Percentiles rank a stretch among this genome's conserved stretches.
Conservation (phyloP, 2,113 vertebrate genomes). For the Nipponia nippon region DNA sequence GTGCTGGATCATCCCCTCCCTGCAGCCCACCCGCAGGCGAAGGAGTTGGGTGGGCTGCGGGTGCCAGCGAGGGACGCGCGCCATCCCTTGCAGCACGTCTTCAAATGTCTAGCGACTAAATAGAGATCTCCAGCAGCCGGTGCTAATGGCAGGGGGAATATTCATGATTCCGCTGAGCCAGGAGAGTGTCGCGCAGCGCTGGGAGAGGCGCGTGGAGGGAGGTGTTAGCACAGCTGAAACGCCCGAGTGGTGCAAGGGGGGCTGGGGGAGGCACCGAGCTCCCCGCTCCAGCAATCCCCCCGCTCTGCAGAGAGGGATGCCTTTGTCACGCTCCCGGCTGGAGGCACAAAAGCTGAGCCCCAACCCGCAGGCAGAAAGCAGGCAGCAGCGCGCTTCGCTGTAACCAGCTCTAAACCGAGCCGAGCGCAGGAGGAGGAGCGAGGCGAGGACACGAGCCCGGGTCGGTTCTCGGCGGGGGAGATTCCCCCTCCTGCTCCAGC, state of each 20-base stretch:
- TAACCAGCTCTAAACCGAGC: rapidly evolving
- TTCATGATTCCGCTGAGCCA: not conserved
- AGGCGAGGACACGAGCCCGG: not conserved
- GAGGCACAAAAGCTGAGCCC: not conserved
- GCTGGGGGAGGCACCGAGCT: not conserved
- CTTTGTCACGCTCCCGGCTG: not conserved
- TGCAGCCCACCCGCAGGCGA: not conserved
- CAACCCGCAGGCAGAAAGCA: not conserved
- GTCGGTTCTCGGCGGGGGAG: rapidly evolving
- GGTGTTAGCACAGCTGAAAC: not conserved
- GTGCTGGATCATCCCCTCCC: not conserved
- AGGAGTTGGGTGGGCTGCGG: not conserved
- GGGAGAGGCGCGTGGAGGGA: not conserved
- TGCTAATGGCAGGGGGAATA: conserved; percentile 61
- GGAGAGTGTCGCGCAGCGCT: not conserved
- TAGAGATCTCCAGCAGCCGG: conserved; percentile 23
- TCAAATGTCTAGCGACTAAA: conserved; percentile 50
- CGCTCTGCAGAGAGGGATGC: not conserved
- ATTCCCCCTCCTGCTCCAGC: not conserved
- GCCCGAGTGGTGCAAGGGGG: not conserved
- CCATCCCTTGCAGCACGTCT: not conserved
- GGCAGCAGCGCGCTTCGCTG: not conserved
- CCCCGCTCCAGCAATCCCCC: not conserved
- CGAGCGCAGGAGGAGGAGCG: not conserved
- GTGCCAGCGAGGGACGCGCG: not conserved